Conservation (phyloP, 2,113 vertebrate species). For the Glaucidium brasilianum region DNA sequence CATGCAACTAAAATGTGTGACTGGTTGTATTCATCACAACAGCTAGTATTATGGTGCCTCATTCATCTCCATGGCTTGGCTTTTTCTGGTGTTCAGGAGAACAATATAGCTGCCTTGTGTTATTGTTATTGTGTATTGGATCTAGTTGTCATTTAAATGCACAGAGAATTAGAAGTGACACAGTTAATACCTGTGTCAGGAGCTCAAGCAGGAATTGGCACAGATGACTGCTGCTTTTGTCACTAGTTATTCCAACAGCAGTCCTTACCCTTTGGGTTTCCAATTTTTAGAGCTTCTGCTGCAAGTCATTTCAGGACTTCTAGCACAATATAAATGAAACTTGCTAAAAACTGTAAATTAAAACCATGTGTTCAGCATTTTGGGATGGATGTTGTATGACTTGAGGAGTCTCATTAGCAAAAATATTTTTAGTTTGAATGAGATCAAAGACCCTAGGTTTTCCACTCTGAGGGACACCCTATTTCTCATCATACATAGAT, state of each 20-base stretch:
- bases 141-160: not conserved
- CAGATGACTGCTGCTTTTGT: not conserved
- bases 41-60: not conserved
- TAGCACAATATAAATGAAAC: slow-evolving; percentile 72
- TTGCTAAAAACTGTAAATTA: slow-evolving; percentile 74
- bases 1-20: not conserved
- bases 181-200: not conserved
- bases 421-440: slow-evolving; percentile 47
- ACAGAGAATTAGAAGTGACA: not conserved
- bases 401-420: slow-evolving; percentile 37
- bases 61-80: not conserved
- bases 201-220: not conserved
- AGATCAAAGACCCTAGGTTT: slow-evolving; percentile 51
- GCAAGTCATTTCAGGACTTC: slow-evolving; percentile 56
- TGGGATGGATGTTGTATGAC: slow-evolving; percentile 39
- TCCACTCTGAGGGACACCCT: slow-evolving; percentile 16
- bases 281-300: slow-evolving; percentile 33
- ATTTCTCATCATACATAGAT: slow-evolving; percentile 17
- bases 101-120: not conserved
- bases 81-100: not conserved
- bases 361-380: slow-evolving; percentile 66
- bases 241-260: not conserved
- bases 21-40: not conserved
- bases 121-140: not conserved
- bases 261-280: not conserved